Percentiles rank a stretch among this genome's conserved stretches.
Evolutionary conservation across 2,797 vertebrate species (phyloP).

Genomic region (Leuciscus waleckii): DNA sequence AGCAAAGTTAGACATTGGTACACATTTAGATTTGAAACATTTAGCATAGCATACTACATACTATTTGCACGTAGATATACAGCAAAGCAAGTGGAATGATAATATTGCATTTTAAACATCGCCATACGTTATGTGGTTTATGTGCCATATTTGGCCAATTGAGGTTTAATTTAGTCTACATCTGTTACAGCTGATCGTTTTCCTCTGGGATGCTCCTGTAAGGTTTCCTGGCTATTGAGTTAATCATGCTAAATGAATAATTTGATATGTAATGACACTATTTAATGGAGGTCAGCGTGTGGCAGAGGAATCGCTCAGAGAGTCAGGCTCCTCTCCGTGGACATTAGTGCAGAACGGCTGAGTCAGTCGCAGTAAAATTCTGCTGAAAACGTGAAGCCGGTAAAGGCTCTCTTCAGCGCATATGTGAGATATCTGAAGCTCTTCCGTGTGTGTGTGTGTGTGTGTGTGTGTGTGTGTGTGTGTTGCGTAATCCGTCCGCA

Average conservation of each 20-base stretch:
- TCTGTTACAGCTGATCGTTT: background rate
- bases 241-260: slow-evolving; percentile 32
- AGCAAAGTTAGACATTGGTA: too few relatives aligned
- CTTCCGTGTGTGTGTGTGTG: too few relatives aligned
- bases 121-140: background rate
- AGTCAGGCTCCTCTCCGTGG: background rate
- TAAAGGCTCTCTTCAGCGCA: background rate
- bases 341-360: slow-evolving; percentile 1
- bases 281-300: slow-evolving; percentile 22
- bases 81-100: background rate
- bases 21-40: background rate
- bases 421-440: background rate
- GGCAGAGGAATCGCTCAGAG: background rate
- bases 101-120: background rate
- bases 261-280: slow-evolving; percentile 21
- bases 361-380: background rate
- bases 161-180: background rate
- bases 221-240: background rate
- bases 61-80: background rate
- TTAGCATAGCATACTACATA: background rate
- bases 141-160: background rate
- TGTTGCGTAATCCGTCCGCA: background rate
- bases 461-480: too few relatives aligned
- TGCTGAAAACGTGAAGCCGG: background rate
- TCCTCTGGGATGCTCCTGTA: background rate